A percentile compares a stretch with the other conserved stretches of the same genome.
These are phyloP conservation scores for Scalopus aquaticus DNA, from an alignment of 2,113 vertebrate genomes.

Conservation along the genomic window DNA sequence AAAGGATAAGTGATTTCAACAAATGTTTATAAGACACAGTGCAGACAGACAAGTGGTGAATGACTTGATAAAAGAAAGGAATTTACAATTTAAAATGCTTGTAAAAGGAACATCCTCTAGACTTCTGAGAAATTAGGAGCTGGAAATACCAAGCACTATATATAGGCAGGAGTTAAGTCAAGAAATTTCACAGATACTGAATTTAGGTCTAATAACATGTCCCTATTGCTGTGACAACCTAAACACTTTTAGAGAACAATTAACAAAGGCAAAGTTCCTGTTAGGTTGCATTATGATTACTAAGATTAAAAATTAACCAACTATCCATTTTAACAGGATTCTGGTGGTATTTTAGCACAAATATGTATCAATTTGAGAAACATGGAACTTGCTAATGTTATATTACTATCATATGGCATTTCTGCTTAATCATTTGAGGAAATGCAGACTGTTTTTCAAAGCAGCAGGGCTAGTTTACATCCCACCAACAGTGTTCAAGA, in stretches of 20 bases:
- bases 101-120: neutral
- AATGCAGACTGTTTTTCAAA: no score
- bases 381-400: neutral
- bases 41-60: neutral
- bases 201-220: neutral
- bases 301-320: conserved; percentile 31
- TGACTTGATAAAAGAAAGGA: neutral
- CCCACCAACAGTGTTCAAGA: no score
- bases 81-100: neutral
- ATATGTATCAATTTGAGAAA: neutral
- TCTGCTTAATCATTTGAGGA: no score
- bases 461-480: no score
- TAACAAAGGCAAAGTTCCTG: conserved; percentile 10
- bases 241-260: neutral
- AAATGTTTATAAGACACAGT: neutral
- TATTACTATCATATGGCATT: no score
- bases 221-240: neutral
- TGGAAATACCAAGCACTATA: neutral
- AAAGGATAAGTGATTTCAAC: neutral
- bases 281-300: neutral
- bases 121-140: neutral
- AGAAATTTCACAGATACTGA: neutral
- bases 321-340: neutral
- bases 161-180: neutral
- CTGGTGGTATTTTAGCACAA: neutral